phyloP scores from a whole-genome alignment of 1,140 invertebrate genomes.

The Sarcophaga peregrina region DNA sequence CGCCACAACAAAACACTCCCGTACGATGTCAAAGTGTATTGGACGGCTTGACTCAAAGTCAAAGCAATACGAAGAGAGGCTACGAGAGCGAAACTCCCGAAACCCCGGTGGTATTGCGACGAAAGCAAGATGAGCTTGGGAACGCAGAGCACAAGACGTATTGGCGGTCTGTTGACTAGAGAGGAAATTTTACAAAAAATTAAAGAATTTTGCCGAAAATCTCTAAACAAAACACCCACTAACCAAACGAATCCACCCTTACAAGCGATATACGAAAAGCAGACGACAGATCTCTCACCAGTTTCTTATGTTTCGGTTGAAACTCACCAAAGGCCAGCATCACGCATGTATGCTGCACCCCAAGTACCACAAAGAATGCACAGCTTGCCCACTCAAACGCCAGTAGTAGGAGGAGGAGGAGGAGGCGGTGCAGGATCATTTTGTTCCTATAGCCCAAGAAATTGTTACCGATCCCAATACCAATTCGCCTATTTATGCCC shows the following conservation, averaged over 20 bases:
- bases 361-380: slow-evolving; percentile 61
- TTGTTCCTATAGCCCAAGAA: slow-evolving; percentile 39
- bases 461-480: slow-evolving; percentile 41
- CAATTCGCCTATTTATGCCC: slow-evolving; percentile 59
- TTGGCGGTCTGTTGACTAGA: slow-evolving; percentile 57
- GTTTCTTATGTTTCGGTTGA: slow-evolving; percentile 63
- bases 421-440: slow-evolving; percentile 30
- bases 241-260: slow-evolving; percentile 47
- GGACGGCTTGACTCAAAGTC: slow-evolving; percentile 51
- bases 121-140: slow-evolving; percentile 41
- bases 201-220: slow-evolving; percentile 64
- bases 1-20: slow-evolving; percentile 38
- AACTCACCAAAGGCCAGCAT: slow-evolving; percentile 47
- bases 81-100: slow-evolving; percentile 55
- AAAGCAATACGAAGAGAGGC: slow-evolving; percentile 44
- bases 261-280: slow-evolving; percentile 53
- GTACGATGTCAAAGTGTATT: slow-evolving; percentile 60
- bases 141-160: slow-evolving; percentile 47
- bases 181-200: slow-evolving; percentile 65
- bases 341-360: slow-evolving; percentile 50
- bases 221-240: slow-evolving; percentile 54
- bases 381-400: slow-evolving; percentile 51
- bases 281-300: slow-evolving; percentile 57
- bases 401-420: not conserved
- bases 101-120: slow-evolving; percentile 55